A percentile compares a stretch with the other conserved stretches of the same genome.
Conservation (phyloP, 2,888 invertebrate species). For the Metallyticus violacea region DNA sequence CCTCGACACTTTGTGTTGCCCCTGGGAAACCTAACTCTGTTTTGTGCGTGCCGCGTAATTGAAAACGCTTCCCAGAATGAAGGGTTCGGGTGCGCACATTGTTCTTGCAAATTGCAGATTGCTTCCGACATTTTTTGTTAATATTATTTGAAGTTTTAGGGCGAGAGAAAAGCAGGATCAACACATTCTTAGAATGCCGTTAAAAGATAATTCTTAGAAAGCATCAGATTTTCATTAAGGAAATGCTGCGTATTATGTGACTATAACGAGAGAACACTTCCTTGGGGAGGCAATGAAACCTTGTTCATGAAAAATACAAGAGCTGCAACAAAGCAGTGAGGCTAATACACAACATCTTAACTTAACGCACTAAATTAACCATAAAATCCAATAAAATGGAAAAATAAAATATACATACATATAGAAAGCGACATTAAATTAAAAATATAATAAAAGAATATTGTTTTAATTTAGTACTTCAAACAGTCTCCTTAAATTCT, state of each 20-base stretch:
- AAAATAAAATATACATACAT: too few relatives aligned
- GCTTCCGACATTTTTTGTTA: neutral
- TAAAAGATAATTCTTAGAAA: neutral
- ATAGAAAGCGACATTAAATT: too few relatives aligned
- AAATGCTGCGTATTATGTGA: neutral
- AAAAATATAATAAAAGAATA: too few relatives aligned
- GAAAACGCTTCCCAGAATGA: neutral
- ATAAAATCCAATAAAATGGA: too few relatives aligned
- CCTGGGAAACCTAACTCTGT: neutral
- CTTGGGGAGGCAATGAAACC: neutral
- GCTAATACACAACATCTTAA: too few relatives aligned
- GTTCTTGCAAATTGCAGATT: neutral
- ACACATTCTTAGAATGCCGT: neutral
- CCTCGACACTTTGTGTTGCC: neutral
- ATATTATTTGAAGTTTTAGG: neutral
- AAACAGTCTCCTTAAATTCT: too few relatives aligned
- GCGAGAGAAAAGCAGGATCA: too few relatives aligned
- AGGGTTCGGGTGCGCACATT: neutral
- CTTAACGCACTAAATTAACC: too few relatives aligned
- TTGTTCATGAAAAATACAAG: too few relatives aligned
- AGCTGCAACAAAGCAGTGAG: too few relatives aligned
- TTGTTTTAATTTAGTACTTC: too few relatives aligned
- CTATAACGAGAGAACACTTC: neutral
- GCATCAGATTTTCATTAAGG: neutral
- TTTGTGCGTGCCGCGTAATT: neutral